Percentiles rank a stretch among this genome's conserved stretches.
Conservation (phyloP, 2,113 vertebrate genomes). For the Pelodiscus sinensis region DNA sequence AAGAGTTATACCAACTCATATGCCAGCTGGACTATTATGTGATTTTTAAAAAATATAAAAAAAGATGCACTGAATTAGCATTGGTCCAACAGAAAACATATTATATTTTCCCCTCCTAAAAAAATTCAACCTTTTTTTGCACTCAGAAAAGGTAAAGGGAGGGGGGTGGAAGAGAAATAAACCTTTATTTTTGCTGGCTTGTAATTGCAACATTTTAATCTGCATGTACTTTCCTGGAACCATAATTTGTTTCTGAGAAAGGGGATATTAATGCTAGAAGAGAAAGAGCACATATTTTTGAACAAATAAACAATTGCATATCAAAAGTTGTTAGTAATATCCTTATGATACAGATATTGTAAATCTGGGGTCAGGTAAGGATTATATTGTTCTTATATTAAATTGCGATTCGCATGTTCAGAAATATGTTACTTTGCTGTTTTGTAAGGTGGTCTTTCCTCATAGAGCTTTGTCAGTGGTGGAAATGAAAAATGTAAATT, state of each 20-base stretch:
- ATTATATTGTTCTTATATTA: not conserved
- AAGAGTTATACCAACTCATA: not conserved
- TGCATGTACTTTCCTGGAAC: not conserved
- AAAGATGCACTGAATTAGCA: not conserved
- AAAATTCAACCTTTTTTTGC: not conserved
- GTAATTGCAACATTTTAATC: not conserved
- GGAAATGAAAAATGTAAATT: not conserved
- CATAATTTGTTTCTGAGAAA: not conserved
- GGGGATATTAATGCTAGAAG: not conserved
- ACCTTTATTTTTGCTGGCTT: not conserved
- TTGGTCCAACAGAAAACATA: not conserved
- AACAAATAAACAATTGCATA: not conserved
- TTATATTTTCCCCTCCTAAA: not conserved
- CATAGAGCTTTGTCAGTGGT: not conserved
- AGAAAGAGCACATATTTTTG: not conserved
- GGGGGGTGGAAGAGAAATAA: not conserved
- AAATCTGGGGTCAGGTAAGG: not conserved
- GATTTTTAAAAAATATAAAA: not conserved
- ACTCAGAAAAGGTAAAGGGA: not conserved
- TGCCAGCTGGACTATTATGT: not conserved
- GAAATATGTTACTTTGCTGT: not conserved
- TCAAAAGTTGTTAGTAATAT: not conserved
- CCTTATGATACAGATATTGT: not conserved
- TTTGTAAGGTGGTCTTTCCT: not conserved
- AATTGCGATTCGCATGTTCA: not conserved